Percentiles rank a stretch among this genome's conserved stretches.
Conservation (phyloP, 2,797 vertebrate genomes). For the Etheostoma perlongum region DNA sequence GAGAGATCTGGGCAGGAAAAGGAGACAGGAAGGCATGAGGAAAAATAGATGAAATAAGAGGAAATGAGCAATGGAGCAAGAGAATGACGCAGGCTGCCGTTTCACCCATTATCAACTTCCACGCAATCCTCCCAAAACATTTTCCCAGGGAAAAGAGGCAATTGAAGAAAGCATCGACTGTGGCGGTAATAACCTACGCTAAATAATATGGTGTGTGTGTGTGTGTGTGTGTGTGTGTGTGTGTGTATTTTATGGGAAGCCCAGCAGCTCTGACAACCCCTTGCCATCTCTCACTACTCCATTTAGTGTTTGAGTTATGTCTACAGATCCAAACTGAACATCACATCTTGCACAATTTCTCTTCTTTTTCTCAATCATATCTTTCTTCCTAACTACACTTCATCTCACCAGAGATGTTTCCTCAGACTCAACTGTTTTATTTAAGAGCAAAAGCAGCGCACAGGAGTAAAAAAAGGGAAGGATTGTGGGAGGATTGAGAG, state of each 20-base stretch:
- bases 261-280: constrained; percentile 43
- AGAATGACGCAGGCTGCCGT: constrained; percentile 47
- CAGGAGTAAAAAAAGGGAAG: constrained; percentile 8
- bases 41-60: constrained; percentile 43
- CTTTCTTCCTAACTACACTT: constrained; percentile 22
- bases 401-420: constrained; percentile 47
- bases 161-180: constrained; percentile 51
- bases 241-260: constrained; percentile 22
- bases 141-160: constrained; percentile 53
- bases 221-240: constrained; percentile 2
- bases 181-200: constrained; percentile 53
- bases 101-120: constrained; percentile 44
- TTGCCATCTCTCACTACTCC: constrained; percentile 38
- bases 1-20: constrained; percentile 43
- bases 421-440: constrained; percentile 52
- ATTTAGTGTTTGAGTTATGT: constrained; percentile 51
- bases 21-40: constrained; percentile 58
- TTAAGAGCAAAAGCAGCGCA: constrained; percentile 35
- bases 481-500: constrained; percentile 8
- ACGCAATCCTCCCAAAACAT: constrained; percentile 30
- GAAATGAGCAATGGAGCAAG: constrained; percentile 66
- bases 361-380: constrained; percentile 9
- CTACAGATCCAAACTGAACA: constrained; percentile 63
- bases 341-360: constrained; percentile 40
- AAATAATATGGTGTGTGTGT: constrained; percentile 34